Conservation (phyloP, 2,113 vertebrate genomes). For the Leiothrix lutea region DNA sequence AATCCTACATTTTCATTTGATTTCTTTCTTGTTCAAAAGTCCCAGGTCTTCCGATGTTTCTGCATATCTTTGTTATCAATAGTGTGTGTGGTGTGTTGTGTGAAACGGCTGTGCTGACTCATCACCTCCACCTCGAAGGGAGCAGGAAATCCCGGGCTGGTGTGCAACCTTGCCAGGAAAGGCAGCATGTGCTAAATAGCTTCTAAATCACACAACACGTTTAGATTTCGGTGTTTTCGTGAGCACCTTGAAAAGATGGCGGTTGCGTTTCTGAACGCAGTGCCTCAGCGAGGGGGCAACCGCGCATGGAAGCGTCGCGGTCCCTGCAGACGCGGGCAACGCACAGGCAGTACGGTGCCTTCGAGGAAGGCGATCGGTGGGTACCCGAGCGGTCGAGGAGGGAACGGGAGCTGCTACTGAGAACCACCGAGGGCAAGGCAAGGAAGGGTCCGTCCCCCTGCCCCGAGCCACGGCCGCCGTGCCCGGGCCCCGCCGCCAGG, state of each 20-base stretch:
- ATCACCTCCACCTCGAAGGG: neutral
- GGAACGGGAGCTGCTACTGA: neutral
- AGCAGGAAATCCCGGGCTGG: neutral
- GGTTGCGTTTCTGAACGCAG: fast-evolving
- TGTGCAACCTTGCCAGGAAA: neutral
- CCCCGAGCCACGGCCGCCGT: neutral
- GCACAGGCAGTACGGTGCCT: fast-evolving
- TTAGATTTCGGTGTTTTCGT: neutral
- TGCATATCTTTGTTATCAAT: fast-evolving
- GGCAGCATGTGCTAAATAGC: neutral
- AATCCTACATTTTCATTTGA: neutral
- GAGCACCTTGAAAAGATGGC: neutral
- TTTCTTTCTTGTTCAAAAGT: neutral
- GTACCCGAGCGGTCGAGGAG: neutral
- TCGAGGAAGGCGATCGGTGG: fast-evolving
- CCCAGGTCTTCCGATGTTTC: neutral
- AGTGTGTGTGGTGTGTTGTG: neutral
- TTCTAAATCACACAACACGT: fast-evolving
- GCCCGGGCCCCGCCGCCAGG: neutral
- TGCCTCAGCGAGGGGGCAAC: fast-evolving
- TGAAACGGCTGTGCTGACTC: neutral
- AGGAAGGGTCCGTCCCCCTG: neutral
- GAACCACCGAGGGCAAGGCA: too few relatives aligned
- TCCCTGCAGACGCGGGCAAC: neutral
- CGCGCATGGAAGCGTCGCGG: fast-evolving